Evolutionary conservation across 2,888 invertebrate species (phyloP).

Genomic region (Fissipunctia ypsillon): DNA sequence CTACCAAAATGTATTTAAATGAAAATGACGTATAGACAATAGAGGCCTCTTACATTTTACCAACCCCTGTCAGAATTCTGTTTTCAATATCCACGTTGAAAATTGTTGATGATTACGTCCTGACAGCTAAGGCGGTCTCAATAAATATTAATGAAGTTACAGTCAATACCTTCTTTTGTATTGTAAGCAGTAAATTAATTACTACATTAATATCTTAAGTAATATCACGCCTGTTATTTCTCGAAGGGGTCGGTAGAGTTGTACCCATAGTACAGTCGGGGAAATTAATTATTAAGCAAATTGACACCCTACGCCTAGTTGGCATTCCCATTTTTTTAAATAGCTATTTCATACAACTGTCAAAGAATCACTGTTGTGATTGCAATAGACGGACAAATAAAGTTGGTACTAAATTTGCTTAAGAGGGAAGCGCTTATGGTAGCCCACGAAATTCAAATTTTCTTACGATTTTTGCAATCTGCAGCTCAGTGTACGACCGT

Average conservation of each 20-base stretch:
- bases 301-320: no score
- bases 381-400: no score
- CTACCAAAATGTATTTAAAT: neutral
- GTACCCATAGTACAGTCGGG: neutral
- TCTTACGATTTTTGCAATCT: no score
- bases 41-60: neutral
- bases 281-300: no score
- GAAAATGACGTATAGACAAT: neutral
- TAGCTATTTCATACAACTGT: no score
- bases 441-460: no score
- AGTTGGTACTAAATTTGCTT: no score
- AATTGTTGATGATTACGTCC: slow-evolving; percentile 1
- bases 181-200: neutral
- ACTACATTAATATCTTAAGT: neutral
- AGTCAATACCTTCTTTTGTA: slow-evolving; percentile 3
- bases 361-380: no score
- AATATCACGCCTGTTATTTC: neutral
- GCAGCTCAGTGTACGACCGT: no score
- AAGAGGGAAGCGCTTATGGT: no score
- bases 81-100: slow-evolving; percentile 18
- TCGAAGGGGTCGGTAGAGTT: neutral
- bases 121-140: slow-evolving; percentile 13
- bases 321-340: no score
- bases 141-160: slow-evolving; percentile 35
- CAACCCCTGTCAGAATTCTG: slow-evolving; percentile 16